Conservation (phyloP, 1,140 invertebrate genomes). For the Nymphalis io region DNA sequence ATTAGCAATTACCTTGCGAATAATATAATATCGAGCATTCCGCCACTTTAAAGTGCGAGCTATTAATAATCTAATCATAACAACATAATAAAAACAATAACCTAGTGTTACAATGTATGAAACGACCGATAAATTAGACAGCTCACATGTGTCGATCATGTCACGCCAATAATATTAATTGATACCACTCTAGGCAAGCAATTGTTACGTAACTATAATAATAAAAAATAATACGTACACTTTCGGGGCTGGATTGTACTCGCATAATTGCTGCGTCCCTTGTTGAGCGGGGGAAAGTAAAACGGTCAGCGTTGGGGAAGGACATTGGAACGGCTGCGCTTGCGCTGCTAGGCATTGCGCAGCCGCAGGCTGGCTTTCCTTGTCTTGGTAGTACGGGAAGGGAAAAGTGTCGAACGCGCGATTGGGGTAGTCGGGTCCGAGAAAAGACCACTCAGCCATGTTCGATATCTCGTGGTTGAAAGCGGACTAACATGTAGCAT, state of each 20-base stretch:
- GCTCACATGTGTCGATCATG: constrained; percentile 23
- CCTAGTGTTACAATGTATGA: constrained; percentile 25
- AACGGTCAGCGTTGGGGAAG: constrained; percentile 26
- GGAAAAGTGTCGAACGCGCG: constrained; percentile 15
- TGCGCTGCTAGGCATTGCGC: constrained; percentile 23
- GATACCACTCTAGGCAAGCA: not conserved
- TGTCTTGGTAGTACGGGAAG: constrained; percentile 39
- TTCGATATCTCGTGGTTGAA: constrained; percentile 34
- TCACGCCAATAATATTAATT: constrained; percentile 27
- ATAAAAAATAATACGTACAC: constrained; percentile 41
- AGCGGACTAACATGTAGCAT: constrained; percentile 43
- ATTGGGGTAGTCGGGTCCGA: constrained; percentile 44
- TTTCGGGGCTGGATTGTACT: constrained; percentile 25
- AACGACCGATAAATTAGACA: constrained; percentile 23
- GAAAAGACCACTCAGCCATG: constrained; percentile 54
- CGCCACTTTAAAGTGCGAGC: constrained; percentile 1
- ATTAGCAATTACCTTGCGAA: not conserved
- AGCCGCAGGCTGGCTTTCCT: constrained; percentile 27
- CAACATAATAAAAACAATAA: constrained; percentile 28
- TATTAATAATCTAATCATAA: constrained; percentile 27
- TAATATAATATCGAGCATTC: not conserved
- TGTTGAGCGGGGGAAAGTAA: constrained; percentile 21
- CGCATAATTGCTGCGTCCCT: constrained; percentile 3
- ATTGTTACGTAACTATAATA: constrained; percentile 9
- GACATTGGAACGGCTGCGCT: constrained; percentile 19